Evolutionary conservation across 2,888 invertebrate species (phyloP).

Genomic region (Acanthacorydalis orientalis): DNA sequence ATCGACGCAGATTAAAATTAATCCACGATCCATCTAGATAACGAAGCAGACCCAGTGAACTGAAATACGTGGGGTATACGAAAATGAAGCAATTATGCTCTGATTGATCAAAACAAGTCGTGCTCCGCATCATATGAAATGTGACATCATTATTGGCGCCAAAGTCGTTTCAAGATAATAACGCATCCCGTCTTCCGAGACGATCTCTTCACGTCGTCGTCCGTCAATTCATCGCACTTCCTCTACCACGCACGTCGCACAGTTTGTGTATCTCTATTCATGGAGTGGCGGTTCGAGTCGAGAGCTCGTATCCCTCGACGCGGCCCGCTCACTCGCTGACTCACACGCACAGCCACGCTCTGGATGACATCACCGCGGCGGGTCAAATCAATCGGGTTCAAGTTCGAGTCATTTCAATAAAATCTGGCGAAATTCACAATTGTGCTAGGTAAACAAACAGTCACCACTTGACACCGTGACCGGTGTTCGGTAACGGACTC

Average conservation of each 20-base stretch:
- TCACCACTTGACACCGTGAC: neutral
- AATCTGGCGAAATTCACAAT: constrained; percentile 2
- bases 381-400: constrained; percentile 4
- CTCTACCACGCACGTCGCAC: too few relatives aligned
- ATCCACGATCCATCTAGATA: too few relatives aligned
- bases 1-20: too few relatives aligned
- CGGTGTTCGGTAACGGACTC: neutral
- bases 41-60: too few relatives aligned
- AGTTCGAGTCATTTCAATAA: constrained; percentile 3
- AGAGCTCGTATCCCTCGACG: too few relatives aligned
- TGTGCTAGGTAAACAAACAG: neutral
- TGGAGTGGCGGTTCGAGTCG: too few relatives aligned
- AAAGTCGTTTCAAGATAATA: constrained; percentile 5
- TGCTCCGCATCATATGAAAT: constrained; percentile 11
- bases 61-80: too few relatives aligned
- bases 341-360: too few relatives aligned
- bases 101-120: neutral
- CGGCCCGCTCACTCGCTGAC: too few relatives aligned
- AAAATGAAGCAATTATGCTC: too few relatives aligned
- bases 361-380: neutral
- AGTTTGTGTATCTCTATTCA: too few relatives aligned
- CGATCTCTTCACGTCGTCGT: neutral
- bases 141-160: constrained; percentile 16
- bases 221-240: too few relatives aligned
- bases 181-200: neutral